Evolutionary conservation across 2,888 invertebrate genomes (phyloP).

Genomic region (Julus scandinavius): DNA sequence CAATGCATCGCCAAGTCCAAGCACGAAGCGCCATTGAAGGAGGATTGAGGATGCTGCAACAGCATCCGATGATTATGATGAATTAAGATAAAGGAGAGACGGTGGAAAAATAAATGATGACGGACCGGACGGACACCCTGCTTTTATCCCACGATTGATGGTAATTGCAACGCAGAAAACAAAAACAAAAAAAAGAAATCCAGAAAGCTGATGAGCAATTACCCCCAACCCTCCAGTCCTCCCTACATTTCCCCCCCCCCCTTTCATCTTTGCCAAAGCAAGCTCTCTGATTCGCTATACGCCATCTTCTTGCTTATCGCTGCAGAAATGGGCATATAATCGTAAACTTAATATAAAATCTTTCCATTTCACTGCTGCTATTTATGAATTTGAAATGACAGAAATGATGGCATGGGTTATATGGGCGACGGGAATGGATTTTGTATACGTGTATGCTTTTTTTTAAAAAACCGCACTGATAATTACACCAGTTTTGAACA

Average conservation of each 20-base stretch:
- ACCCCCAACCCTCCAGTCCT: neutral
- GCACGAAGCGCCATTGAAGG: constrained; percentile 32
- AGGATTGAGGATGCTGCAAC: constrained; percentile 3
- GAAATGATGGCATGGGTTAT: neutral
- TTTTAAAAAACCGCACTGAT: neutral
- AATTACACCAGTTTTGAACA: too few relatives aligned
- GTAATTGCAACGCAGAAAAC: constrained; percentile 22
- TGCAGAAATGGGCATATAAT: neutral
- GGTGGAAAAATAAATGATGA: neutral
- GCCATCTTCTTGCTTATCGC: neutral
- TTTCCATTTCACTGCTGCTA: constrained; percentile 3
- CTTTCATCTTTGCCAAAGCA: neutral
- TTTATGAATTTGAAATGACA: neutral
- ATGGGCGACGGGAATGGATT: neutral
- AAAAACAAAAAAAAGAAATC: neutral
- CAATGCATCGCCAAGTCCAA: constrained; percentile 6
- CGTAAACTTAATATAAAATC: constrained; percentile 9
- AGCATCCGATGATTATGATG: constrained; percentile 42
- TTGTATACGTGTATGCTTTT: neutral
- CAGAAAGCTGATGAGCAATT: constrained; percentile 40
- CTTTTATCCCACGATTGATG: constrained; percentile 42
- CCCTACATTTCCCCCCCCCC: neutral
- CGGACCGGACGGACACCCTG: constrained; percentile 19
- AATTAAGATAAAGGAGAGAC: constrained; percentile 26
- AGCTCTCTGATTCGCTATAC: neutral